Base-by-base conservation (phyloP, 2,888 invertebrate species). In the Athalia cordata region DNA sequence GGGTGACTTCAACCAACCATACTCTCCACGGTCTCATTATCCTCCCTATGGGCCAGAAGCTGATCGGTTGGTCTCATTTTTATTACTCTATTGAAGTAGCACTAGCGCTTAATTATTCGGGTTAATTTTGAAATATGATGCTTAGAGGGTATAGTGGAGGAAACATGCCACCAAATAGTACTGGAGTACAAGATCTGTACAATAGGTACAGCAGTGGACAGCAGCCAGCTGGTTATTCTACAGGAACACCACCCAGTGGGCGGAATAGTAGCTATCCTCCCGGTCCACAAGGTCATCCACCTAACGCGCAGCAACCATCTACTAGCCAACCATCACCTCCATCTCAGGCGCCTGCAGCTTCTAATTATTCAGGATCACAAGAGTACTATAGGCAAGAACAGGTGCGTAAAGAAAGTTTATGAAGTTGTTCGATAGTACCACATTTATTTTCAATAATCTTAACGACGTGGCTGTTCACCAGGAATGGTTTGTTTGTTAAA, bases 271-370 rank as follows among this genome's bases (percentile, higher is more conserved):
- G 92, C 87, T 94, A 93, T 90, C 92, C 93, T 80, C 91, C 93
- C 83, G 92, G 91, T 82, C 90, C 92, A 79, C 92, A 92, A 87
- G 90, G 90, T 84, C 92, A 91, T 87, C 92, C 92, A 78, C 88
- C 90, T 80, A 90, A 89, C 82, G 89, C 91, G 81, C 92, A 92
- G 90, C 93, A 93, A 80, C 94, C 94, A 84, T 93, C 94, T 81
- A 94, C 95, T 90, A 94, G 95, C 92, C 95, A 95, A 86, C 95
- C 95, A 86, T 95, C 95, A 87, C 91, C 92, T 88, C 95, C 95
- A 86, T 95, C 95, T 84, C 95, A 95, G 86, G 95, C 95, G 81
- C 93, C 94, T 75, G 92, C 93, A 82, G 93, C 93, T 66, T 83
- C 87, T 11, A 87, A 88, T 59, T 90, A 89, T 80, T 86, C 90